Conservation (phyloP, 2,888 invertebrate genomes). For the Cheilosia impressa region DNA sequence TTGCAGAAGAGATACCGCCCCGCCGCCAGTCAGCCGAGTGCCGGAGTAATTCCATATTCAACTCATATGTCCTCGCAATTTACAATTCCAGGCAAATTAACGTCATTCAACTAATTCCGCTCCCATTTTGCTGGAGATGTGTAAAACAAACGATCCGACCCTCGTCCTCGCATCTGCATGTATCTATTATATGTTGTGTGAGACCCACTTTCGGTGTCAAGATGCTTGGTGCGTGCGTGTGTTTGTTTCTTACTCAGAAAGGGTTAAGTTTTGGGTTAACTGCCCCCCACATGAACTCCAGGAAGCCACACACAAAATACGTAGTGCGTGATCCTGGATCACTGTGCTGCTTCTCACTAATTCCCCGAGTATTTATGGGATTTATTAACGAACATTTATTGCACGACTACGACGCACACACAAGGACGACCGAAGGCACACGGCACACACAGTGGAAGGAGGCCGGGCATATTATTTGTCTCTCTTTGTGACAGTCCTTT, state of each 20-base stretch:
- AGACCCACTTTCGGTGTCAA: conserved; percentile 51
- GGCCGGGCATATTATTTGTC: conserved; percentile 62
- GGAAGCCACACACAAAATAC: conserved; percentile 72
- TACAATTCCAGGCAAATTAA: conserved; percentile 75
- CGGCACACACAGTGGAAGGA: conserved; percentile 11
- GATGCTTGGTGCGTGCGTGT: conserved; percentile 16
- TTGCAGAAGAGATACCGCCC: conserved; percentile 13
- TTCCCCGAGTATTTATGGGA: conserved; percentile 74
- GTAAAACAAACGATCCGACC: conserved; percentile 23
- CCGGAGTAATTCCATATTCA: conserved; percentile 69
- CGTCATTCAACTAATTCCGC: conserved; percentile 75
- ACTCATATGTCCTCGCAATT: conserved; percentile 75
- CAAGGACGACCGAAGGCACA: not conserved
- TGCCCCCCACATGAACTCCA: conserved; percentile 56
- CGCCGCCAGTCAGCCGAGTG: conserved; percentile 11
- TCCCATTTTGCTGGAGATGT: conserved; percentile 63
- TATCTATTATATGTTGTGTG: not conserved
- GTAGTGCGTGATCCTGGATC: conserved; percentile 74
- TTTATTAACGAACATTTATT: conserved; percentile 74
- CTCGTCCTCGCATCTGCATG: not conserved
- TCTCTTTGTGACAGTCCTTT: conserved; percentile 56
- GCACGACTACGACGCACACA: conserved; percentile 29
- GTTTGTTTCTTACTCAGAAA: conserved; percentile 16
- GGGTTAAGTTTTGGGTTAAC: conserved; percentile 71
- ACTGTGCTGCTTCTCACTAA: conserved; percentile 72